Evolutionary conservation across 2,113 vertebrate species (phyloP).

Genomic region (Lycaon pictus): DNA sequence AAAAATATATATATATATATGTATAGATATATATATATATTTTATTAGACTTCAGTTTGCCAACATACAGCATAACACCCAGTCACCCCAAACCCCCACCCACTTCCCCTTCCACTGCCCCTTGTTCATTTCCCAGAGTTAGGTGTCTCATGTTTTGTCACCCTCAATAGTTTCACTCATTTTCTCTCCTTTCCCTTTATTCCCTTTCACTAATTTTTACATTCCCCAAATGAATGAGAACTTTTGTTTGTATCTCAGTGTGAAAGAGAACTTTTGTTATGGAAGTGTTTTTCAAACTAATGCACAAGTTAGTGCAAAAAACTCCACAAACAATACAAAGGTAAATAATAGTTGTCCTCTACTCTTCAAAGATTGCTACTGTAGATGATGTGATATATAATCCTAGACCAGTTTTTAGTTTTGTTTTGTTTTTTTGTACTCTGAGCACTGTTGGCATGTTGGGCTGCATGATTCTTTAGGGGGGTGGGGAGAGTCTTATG

Average conservation of each 20-base stretch:
- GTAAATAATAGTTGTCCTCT: neutral
- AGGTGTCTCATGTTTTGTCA: no score
- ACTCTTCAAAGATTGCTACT: neutral
- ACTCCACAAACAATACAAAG: neutral
- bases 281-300: constrained; percentile 13
- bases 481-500: neutral
- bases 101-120: no score
- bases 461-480: neutral
- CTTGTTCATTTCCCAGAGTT: no score
- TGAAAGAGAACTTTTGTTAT: neutral
- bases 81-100: no score
- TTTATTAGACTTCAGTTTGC: no score
- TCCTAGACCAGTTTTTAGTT: neutral
- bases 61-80: no score
- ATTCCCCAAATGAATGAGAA: no score
- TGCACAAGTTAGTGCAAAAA: neutral
- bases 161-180: no score
- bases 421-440: neutral
- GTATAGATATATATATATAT: no score
- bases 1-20: no score
- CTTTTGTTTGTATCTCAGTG: neutral
- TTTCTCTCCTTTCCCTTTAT: no score
- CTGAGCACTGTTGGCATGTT: neutral
- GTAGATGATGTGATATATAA: neutral
- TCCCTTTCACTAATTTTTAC: no score